Evolutionary conservation across 2,113 vertebrate species (phyloP).

Genomic region (Proterorhinus semilunaris): DNA sequence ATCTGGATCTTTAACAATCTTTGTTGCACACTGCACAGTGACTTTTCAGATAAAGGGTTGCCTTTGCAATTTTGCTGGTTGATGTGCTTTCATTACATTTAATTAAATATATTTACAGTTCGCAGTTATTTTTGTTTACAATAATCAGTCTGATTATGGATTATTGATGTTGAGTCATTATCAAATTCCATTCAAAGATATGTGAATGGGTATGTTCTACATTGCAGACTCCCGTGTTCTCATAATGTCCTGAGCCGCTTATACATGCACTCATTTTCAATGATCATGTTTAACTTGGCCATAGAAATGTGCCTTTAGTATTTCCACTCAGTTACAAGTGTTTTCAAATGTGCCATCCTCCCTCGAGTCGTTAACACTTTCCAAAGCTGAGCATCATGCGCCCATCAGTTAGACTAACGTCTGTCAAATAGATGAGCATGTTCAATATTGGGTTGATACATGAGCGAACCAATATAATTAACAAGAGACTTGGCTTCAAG

Average conservation of each 20-base stretch:
- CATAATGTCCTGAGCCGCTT: background rate
- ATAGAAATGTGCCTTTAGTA: background rate
- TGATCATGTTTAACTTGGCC: background rate
- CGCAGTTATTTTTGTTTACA: too few relatives aligned
- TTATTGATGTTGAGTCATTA: background rate
- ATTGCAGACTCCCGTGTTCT: background rate
- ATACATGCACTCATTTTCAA: background rate
- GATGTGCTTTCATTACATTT: too few relatives aligned
- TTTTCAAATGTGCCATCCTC: background rate
- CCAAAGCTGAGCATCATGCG: conserved; percentile 25
- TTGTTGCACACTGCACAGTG: too few relatives aligned
- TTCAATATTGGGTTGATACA: conserved; percentile 58
- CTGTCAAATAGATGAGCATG: conserved; percentile 23
- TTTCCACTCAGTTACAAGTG: background rate
- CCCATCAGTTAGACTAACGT: conserved; percentile 29
- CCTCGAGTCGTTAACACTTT: conserved; percentile 3
- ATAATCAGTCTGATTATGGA: too few relatives aligned
- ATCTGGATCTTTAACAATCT: too few relatives aligned
- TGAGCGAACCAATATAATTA: conserved; percentile 46
- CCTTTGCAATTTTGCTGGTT: too few relatives aligned
- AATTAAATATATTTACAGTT: too few relatives aligned
- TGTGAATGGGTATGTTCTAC: background rate
- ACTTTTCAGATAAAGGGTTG: too few relatives aligned
- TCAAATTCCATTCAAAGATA: background rate
- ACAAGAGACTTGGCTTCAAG: conserved; percentile 23